These are phyloP conservation scores for Cotesia congregata DNA, from an alignment of 2,888 invertebrate genomes.

Conservation along the genomic window DNA sequence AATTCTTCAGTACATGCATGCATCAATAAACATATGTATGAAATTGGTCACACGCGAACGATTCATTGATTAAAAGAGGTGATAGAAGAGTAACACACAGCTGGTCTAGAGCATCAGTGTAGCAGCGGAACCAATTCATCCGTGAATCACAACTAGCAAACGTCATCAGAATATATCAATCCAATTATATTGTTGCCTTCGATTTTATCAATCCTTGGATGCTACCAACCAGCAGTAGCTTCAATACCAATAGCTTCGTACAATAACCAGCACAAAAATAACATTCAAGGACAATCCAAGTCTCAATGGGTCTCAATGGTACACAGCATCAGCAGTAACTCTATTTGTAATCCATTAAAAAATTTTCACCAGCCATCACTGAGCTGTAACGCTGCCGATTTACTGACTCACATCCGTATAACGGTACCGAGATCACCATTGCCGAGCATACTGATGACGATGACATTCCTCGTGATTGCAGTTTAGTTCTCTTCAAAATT, in stretches of 20 bases:
- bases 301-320: slow-evolving; percentile 11
- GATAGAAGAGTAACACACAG: neutral
- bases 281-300: slow-evolving; percentile 6
- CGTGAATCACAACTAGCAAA: neutral
- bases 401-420: neutral
- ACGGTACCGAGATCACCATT: neutral
- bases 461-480: slow-evolving; percentile 27
- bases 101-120: neutral
- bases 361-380: neutral
- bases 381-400: neutral
- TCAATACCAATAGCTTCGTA: neutral
- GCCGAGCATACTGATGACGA: neutral
- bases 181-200: slow-evolving; percentile 17
- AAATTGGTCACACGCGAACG: neutral
- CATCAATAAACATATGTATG: neutral
- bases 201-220: neutral
- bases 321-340: neutral
- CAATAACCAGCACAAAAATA: neutral
- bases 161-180: slow-evolving; percentile 14
- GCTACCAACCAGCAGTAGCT: neutral
- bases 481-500: slow-evolving; percentile 26
- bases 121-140: slow-evolving; percentile 5
- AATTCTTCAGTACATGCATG: neutral
- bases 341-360: neutral
- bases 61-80: neutral